Evolutionary conservation across 2,888 invertebrate genomes (phyloP), one percentile per base, ranked within the genome.

Genomic region (Anarsia innoxiella): DNA sequence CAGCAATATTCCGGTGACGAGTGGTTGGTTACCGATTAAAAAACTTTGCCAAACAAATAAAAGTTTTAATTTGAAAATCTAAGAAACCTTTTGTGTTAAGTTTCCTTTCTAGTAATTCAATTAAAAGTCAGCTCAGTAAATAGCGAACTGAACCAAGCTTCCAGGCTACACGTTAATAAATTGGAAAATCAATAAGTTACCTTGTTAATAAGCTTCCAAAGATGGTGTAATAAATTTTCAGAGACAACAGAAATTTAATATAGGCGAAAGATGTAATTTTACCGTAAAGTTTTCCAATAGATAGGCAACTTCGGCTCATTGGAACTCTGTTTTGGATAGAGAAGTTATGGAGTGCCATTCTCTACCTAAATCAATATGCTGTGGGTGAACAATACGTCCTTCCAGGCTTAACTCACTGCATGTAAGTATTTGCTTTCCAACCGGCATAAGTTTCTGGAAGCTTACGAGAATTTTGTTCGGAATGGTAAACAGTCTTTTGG

Each of bases 171-270:
- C 36, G 36, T 43, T 42, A 39, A 41, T 44, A 45, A 46, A 40
- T 46, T 48, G 16, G 28, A 30, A 33, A 56, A 51, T 56, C 62
- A 60, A 64, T 66, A 64, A 57, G 59, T 59, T 56, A 56, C 54
- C 56, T 48, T 56, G 57, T 67, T 73, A 72, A 68, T 70, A 73
- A 67, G 61, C 55, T 57, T 53, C 57, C 61, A 47, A 56, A 58
- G 63, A 60, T 51, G 55, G 50, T 52, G 51, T 50, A 56, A 53
- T 78, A 79, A 79, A 77, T 79, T n/a, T 76, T 63, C 44, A 59
- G 62, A 71, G 74, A 75, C 75, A 76, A 74, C 63, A 70, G 75
- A 77, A 79, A 79, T 80, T 79, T 80, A 78, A 80, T 80, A 79
- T 77, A 69, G 58, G 51, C 64, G 69, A 70, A 76, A 73, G 68